Conservation (phyloP, 2,113 vertebrate species). For the Phasianus colchicus region DNA sequence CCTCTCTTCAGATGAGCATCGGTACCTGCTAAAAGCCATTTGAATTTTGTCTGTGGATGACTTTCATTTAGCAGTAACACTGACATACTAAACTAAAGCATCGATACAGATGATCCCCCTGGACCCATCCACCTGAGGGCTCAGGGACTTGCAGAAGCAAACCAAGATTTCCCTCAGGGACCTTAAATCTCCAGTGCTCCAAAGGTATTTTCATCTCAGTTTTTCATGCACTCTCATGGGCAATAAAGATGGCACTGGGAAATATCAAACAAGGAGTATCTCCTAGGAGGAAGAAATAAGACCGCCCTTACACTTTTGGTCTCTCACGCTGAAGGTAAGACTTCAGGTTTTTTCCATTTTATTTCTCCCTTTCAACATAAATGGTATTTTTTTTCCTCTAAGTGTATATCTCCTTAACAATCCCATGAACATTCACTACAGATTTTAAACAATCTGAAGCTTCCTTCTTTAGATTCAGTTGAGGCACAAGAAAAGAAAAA, state of each 20-base stretch:
- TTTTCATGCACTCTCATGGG: neutral
- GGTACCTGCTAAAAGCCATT: rapidly evolving
- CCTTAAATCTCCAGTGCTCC: neutral
- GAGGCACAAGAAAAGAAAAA: rapidly evolving
- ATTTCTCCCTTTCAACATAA: neutral
- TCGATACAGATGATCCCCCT: neutral
- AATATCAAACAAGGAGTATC: neutral
- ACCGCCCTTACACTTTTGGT: neutral
- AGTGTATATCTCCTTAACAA: neutral
- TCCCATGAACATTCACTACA: neutral
- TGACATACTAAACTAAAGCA: neutral
- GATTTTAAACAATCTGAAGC: neutral
- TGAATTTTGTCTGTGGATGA: neutral
- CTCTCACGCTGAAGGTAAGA: neutral
- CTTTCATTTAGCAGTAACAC: neutral
- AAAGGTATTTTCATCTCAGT: neutral
- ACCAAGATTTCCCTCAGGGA: neutral
- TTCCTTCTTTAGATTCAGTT: neutral
- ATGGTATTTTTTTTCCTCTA: neutral
- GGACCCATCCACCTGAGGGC: neutral
- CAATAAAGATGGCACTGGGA: neutral
- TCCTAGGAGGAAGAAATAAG: neutral
- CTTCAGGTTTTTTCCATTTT: neutral
- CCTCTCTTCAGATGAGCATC: neutral
- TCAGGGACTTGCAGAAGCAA: neutral